phyloP scores from a whole-genome alignment of 2,888 invertebrate species.

The Alloplasta piceator region DNA sequence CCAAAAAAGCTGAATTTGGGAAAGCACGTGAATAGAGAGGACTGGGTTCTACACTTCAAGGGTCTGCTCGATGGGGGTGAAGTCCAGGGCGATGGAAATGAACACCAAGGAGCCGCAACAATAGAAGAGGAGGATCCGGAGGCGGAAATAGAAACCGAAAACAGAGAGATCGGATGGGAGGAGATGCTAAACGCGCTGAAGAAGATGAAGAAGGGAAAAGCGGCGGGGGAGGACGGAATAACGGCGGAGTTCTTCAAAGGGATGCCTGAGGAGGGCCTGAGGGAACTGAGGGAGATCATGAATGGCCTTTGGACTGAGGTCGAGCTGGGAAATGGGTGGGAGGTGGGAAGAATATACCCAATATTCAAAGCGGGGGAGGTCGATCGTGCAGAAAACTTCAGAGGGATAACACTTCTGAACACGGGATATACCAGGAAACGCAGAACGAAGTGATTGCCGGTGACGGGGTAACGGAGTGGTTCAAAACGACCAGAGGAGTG shows the following conservation, averaged over 20 bases:
- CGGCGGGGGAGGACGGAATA: background rate
- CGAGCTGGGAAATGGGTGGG: background rate
- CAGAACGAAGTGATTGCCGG: constrained; percentile 47
- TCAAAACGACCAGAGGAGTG: constrained; percentile 51
- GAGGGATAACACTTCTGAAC: background rate
- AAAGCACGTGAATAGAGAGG: background rate
- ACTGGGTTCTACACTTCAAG: background rate
- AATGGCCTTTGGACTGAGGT: background rate
- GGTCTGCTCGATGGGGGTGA: background rate
- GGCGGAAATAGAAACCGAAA: background rate
- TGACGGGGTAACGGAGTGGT: constrained; percentile 32
- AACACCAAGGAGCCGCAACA: background rate
- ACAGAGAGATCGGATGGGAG: background rate
- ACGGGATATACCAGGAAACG: constrained; percentile 48
- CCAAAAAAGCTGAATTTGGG: background rate
- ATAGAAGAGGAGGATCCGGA: background rate
- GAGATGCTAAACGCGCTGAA: background rate
- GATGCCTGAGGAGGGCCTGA: background rate
- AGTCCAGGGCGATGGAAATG: background rate
- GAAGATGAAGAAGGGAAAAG: background rate
- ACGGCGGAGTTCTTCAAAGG: background rate
- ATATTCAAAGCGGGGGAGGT: background rate
- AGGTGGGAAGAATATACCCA: background rate
- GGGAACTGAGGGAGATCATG: background rate
- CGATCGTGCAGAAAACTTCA: background rate